Percentiles rank a stretch among this genome's conserved stretches.
These are phyloP conservation scores for Podocnemis expansa DNA, from an alignment of 2,113 vertebrate species.

Conservation along the genomic window DNA sequence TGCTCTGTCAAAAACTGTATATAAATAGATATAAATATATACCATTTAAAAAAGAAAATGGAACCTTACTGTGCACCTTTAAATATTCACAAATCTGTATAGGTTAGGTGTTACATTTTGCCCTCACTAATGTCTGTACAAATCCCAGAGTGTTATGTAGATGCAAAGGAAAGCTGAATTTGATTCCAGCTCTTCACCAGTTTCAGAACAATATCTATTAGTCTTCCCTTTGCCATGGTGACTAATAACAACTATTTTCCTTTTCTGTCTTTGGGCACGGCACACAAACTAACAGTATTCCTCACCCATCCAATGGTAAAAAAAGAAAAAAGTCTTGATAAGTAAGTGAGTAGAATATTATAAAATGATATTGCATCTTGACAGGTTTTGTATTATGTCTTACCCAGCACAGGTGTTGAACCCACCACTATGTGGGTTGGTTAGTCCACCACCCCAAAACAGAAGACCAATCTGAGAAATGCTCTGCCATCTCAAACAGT, in stretches of 20 bases:
- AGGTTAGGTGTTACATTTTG: background rate
- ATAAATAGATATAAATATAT: no score
- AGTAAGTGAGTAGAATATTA: background rate
- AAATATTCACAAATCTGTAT: background rate
- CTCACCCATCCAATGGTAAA: background rate
- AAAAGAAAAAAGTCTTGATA: background rate
- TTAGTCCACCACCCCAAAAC: background rate
- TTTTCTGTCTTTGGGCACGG: background rate
- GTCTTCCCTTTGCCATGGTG: background rate
- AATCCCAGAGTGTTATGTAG: background rate
- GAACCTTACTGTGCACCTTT: background rate
- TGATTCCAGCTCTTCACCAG: accelerated
- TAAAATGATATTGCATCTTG: background rate
- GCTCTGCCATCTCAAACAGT: background rate
- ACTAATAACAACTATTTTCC: accelerated
- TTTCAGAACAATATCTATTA: background rate
- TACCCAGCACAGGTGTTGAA: background rate
- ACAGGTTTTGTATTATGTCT: background rate
- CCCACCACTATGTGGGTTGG: background rate
- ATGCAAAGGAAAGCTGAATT: background rate
- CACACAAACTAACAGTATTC: background rate
- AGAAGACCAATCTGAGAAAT: background rate
- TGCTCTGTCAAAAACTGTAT: background rate
- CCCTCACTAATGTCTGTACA: background rate
- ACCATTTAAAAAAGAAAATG: no score